A percentile compares a stretch with the other conserved stretches of the same genome.
phyloP scores from a whole-genome alignment of 2,797 vertebrate genomes.

The Masticophis lateralis region DNA sequence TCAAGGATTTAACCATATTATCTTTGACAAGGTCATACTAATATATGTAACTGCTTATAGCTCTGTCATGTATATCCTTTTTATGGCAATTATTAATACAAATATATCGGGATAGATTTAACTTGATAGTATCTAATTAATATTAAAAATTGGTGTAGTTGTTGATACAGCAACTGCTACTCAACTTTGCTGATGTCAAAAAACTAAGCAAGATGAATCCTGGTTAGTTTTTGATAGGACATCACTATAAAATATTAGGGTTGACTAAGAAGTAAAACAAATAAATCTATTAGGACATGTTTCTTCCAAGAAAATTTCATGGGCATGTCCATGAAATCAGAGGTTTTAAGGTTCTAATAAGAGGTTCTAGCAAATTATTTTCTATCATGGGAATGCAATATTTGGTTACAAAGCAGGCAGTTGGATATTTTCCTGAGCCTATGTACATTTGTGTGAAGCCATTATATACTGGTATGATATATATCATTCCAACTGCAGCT shows the following conservation, averaged over 20 bases:
- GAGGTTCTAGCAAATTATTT: background rate
- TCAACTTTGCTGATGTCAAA: background rate
- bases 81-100: background rate
- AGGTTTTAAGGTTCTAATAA: background rate
- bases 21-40: background rate
- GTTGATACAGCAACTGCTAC: background rate
- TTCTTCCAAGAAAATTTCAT: background rate
- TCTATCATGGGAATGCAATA: background rate
- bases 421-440: background rate
- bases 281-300: background rate
- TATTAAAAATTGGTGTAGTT: background rate
- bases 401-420: background rate
- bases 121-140: background rate
- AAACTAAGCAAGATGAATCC: background rate
- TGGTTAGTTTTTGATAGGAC: background rate
- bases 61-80: background rate
- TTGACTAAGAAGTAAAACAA: background rate
- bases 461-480: background rate
- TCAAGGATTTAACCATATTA: background rate
- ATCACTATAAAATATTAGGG: background rate
- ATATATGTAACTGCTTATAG: background rate
- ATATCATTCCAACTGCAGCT: background rate
- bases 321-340: background rate
- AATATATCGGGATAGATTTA: background rate
- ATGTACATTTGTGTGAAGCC: background rate